These are phyloP conservation scores for Eupithecia subumbrata DNA, from an alignment of 2,888 invertebrate species.

Conservation along the genomic window DNA sequence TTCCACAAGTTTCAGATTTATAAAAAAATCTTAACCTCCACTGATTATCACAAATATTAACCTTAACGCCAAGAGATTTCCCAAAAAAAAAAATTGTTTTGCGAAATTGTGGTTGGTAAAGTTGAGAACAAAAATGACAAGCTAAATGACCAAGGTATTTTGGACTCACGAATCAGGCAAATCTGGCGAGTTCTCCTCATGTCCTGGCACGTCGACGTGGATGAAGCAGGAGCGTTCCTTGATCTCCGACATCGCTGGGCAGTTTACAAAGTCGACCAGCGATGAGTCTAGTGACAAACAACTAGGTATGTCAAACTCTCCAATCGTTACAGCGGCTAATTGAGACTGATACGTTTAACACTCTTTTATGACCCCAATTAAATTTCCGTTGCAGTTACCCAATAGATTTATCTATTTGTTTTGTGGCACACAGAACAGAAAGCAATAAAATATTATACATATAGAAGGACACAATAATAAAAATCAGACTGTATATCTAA, in stretches of 20 bases:
- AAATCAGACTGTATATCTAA: no score
- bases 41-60: not conserved
- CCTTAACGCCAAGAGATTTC: not conserved
- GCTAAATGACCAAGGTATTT: not conserved
- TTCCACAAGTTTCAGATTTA: not conserved
- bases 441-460: no score
- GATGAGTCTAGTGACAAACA: conserved; percentile 86
- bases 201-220: conserved; percentile 93
- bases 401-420: no score
- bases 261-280: conserved; percentile 92
- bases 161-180: conserved; percentile 88
- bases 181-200: conserved; percentile 91
- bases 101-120: not conserved
- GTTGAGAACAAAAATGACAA: not conserved
- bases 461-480: no score
- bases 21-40: no score
- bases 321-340: not conserved
- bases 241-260: conserved; percentile 93
- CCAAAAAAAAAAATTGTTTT: not conserved
- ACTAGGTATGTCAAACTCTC: not conserved
- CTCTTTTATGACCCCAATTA: no score
- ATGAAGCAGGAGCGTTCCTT: conserved; percentile 93
- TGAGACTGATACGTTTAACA: not conserved
- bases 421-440: no score
- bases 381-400: not conserved